Conservation (phyloP, 2,113 vertebrate species). For the Platanista minor region DNA sequence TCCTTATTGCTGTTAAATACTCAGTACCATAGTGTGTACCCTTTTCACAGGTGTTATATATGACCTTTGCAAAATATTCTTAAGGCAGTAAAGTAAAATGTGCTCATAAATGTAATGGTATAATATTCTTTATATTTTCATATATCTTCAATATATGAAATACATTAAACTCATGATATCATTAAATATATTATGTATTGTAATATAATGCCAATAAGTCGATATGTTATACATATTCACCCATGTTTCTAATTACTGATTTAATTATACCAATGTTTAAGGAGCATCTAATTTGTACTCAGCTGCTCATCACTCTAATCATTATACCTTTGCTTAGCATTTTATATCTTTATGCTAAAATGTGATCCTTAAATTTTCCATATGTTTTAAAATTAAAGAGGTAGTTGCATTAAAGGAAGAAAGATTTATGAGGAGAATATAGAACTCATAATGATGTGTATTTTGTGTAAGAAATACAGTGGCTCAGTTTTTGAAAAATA, state of each 20-base stretch:
- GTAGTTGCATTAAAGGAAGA: neutral
- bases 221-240: neutral
- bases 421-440: neutral
- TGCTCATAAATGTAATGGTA: neutral
- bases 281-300: neutral
- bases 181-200: neutral
- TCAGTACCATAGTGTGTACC: neutral
- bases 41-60: neutral
- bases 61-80: neutral
- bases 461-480: neutral
- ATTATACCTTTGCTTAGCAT: neutral
- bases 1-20: neutral
- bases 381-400: neutral
- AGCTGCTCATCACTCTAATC: neutral
- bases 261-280: neutral
- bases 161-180: neutral
- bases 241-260: neutral
- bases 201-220: neutral
- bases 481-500: neutral
- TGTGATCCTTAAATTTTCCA: neutral
- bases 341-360: neutral
- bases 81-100: neutral
- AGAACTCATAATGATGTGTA: neutral
- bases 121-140: neutral
- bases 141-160: neutral